These are phyloP conservation scores for Luscinia megarhynchos DNA, from an alignment of 2,797 vertebrate genomes.

Conservation along the genomic window DNA sequence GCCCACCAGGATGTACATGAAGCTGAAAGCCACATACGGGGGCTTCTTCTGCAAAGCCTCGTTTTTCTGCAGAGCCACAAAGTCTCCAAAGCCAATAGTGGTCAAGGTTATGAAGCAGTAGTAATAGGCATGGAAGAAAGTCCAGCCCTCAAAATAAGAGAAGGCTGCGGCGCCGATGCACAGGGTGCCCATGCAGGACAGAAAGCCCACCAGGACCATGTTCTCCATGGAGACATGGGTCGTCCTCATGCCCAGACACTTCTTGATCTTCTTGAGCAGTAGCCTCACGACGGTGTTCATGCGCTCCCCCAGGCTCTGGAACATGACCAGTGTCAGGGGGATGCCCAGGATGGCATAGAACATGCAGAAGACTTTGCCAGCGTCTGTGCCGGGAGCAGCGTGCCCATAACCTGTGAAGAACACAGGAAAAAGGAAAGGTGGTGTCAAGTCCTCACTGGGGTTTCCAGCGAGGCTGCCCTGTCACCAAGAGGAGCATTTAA, in stretches of 20 bases:
- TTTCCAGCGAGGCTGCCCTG: not conserved
- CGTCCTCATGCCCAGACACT: conserved; percentile 85
- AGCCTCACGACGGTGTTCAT: conserved; percentile 93
- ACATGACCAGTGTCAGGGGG: conserved; percentile 96
- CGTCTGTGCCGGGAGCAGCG: conserved; percentile 91
- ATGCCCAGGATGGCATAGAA: conserved; percentile 96
- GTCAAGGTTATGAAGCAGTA: conserved; percentile 98
- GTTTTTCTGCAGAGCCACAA: conserved; percentile 94
- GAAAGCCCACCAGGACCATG: conserved; percentile 94
- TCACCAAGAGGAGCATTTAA: not conserved
- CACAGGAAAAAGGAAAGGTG: conserved; percentile 2
- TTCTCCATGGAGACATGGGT: conserved; percentile 94
- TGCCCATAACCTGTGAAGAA: conserved; percentile 89
- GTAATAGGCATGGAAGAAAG: conserved; percentile 97
- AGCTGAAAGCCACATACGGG: conserved; percentile 94
- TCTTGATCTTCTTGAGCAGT: conserved; percentile 89
- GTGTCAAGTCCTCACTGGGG: not conserved
- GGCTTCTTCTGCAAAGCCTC: conserved; percentile 95
- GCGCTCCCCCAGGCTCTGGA: conserved; percentile 96
- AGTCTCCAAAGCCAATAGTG: conserved; percentile 97
- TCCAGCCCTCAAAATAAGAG: conserved; percentile 95
- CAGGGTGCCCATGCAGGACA: conserved; percentile 91
- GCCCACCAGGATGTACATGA: conserved; percentile 96
- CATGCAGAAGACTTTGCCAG: conserved; percentile 98
- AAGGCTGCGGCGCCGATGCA: conserved; percentile 91